Conservation (phyloP, 2,888 invertebrate species). For the Drosophila nr. perissopoda region DNA sequence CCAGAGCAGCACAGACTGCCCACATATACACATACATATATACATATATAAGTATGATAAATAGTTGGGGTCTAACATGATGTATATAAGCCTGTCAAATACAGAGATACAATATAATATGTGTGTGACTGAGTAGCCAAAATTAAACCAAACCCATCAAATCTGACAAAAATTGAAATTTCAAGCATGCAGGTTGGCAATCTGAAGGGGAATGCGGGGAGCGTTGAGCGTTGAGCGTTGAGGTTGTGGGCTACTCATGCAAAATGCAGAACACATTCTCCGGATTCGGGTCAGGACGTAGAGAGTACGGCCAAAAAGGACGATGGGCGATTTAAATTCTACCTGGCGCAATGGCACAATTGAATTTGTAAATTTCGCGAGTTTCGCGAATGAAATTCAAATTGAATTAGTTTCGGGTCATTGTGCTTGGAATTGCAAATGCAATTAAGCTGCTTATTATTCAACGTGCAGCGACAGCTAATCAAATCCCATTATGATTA, state of each 20-base stretch:
- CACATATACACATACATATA: background rate
- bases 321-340: constrained; percentile 3
- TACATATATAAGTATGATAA: constrained; percentile 17
- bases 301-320: background rate
- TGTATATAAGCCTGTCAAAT: background rate
- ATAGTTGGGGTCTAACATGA: constrained; percentile 5
- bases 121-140: constrained; percentile 12
- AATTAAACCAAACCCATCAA: constrained; percentile 8
- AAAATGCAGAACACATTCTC: constrained; percentile 60
- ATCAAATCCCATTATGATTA: background rate
- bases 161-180: constrained; percentile 36
- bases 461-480: background rate
- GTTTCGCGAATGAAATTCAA: constrained; percentile 35
- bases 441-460: constrained; percentile 52
- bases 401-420: constrained; percentile 57
- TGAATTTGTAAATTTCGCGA: constrained; percentile 52
- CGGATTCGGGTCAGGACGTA: constrained; percentile 2
- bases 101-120: background rate
- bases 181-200: constrained; percentile 17
- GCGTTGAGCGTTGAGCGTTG: constrained; percentile 52
- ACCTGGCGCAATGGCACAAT: constrained; percentile 36
- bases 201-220: constrained; percentile 14
- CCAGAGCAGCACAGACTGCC: background rate
- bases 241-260: constrained; percentile 48
- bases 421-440: constrained; percentile 67